These are phyloP conservation scores for Caenorhabditis doughertyi DNA, from an alignment of 2,888 invertebrate species.

Conservation along the genomic window DNA sequence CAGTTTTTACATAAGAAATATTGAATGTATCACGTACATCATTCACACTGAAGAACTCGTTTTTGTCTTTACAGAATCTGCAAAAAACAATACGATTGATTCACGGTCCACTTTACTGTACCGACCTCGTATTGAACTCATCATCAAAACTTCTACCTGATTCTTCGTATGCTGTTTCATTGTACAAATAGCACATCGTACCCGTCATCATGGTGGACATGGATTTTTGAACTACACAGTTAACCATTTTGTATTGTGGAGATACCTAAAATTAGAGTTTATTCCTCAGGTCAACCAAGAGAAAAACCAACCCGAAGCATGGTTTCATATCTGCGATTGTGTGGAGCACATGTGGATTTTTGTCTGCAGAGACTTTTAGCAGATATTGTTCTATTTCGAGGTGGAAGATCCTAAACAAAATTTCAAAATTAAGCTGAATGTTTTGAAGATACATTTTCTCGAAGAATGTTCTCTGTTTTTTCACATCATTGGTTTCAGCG, in stretches of 20 bases:
- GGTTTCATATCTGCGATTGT: constrained; percentile 50
- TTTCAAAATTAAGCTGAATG: too few relatives aligned
- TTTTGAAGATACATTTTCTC: too few relatives aligned
- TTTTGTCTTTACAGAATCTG: constrained; percentile 71
- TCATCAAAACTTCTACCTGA: constrained; percentile 51
- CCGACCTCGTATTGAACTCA: constrained; percentile 43
- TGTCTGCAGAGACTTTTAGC: constrained; percentile 45
- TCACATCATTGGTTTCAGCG: too few relatives aligned
- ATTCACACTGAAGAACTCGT: constrained; percentile 62
- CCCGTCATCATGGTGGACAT: constrained; percentile 75
- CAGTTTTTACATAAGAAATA: constrained; percentile 38
- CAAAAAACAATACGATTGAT: not conserved
- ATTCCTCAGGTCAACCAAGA: not conserved
- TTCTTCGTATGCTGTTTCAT: constrained; percentile 59
- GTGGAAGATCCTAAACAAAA: constrained; percentile 28
- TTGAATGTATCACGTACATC: constrained; percentile 38
- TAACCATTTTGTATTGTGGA: constrained; percentile 68
- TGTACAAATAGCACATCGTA: constrained; percentile 70
- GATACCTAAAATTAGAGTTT: constrained; percentile 32
- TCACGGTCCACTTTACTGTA: not conserved
- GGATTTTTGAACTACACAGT: constrained; percentile 73
- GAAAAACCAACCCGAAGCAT: constrained; percentile 39
- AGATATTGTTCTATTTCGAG: constrained; percentile 23
- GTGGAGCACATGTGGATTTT: constrained; percentile 32
- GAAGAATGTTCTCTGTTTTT: too few relatives aligned